phyloP scores from a whole-genome alignment of 2,113 vertebrate species.

The Rhinoptilus africanus region DNA sequence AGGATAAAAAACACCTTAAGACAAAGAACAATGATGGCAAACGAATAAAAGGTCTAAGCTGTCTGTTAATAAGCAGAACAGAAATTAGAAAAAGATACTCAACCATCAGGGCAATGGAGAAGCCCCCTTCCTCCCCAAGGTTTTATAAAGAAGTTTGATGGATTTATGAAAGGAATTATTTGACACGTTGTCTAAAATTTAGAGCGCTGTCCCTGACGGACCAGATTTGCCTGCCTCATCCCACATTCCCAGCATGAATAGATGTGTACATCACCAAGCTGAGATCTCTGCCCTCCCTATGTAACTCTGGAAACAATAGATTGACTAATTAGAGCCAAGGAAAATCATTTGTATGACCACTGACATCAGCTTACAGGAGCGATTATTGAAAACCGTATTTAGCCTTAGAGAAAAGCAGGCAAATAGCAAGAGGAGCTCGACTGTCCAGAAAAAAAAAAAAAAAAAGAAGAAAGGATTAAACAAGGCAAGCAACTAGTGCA shows the following conservation, averaged over 20 bases:
- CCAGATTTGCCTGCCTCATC: background rate
- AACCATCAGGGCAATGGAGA: fast-evolving
- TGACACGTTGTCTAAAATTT: background rate
- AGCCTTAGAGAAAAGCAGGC: background rate
- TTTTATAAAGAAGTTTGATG: background rate
- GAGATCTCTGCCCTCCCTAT: background rate
- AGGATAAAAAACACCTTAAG: background rate
- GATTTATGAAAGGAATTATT: background rate
- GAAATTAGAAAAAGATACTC: background rate
- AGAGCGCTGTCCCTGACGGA: background rate
- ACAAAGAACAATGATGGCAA: background rate
- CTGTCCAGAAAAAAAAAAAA: background rate
- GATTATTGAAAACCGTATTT: background rate
- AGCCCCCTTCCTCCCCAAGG: background rate
- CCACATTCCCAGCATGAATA: background rate
- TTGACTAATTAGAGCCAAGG: background rate
- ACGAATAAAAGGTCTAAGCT: background rate
- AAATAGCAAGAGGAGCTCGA: background rate
- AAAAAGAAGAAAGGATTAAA: background rate
- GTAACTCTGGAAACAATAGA: background rate
- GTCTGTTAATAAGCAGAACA: background rate
- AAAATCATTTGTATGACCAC: background rate
- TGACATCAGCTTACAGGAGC: background rate
- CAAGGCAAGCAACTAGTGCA: background rate
- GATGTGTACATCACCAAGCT: background rate